phyloP scores from a whole-genome alignment of 2,888 invertebrate species.

The Lypha dubia region DNA sequence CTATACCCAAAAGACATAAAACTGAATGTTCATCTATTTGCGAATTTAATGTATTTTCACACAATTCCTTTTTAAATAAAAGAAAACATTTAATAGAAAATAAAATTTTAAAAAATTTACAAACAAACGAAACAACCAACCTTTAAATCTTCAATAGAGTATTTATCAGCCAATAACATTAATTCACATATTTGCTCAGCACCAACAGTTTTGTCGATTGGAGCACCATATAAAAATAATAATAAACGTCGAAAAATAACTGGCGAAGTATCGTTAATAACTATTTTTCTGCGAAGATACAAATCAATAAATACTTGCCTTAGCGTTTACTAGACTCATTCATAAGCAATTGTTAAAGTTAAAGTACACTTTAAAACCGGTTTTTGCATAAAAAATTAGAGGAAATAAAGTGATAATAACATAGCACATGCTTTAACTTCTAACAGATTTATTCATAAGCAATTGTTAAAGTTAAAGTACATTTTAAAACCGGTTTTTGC shows the following conservation, averaged over 20 bases:
- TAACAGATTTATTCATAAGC: too few species aligned
- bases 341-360: too few species aligned
- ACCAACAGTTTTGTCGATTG: constrained; percentile 84
- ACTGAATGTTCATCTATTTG: constrained; percentile 87
- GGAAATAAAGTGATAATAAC: too few species aligned
- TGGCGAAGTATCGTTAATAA: constrained; percentile 87
- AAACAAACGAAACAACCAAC: constrained; percentile 66
- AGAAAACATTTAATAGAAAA: neutral
- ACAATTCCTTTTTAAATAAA: constrained; percentile 84
- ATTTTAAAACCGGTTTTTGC: too few species aligned
- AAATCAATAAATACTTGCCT: too few species aligned
- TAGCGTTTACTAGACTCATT: too few species aligned
- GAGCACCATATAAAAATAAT: constrained; percentile 87
- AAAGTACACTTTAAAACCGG: too few species aligned
- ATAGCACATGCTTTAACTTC: too few species aligned
- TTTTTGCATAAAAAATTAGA: too few species aligned
- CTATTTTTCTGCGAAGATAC: constrained; percentile 85
- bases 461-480: too few species aligned
- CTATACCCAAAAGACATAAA: constrained; percentile 86
- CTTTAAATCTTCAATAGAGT: constrained; percentile 86
- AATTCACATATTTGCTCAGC: constrained; percentile 86
- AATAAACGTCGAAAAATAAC: constrained; percentile 86
- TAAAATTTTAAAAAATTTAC: neutral
- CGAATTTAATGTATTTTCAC: constrained; percentile 86
- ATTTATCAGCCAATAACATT: constrained; percentile 86